These are phyloP conservation scores for Antrozous pallidus DNA, from an alignment of 2,797 vertebrate species.

Conservation along the genomic window DNA sequence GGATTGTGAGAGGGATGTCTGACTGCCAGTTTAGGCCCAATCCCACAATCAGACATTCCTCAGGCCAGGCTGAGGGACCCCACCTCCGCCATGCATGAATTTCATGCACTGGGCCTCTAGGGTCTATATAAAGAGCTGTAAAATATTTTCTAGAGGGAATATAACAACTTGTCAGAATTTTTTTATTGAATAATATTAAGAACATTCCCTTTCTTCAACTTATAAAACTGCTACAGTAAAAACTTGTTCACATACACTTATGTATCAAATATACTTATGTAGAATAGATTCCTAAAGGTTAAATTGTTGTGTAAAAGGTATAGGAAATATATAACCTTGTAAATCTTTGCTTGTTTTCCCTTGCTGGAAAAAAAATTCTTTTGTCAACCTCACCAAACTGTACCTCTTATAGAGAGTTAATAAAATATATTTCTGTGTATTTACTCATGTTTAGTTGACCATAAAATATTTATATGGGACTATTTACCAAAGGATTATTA, in stretches of 20 bases:
- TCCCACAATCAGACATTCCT: too few species aligned
- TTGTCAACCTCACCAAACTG: not conserved
- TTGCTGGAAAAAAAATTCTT: not conserved
- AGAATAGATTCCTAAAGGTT: not conserved
- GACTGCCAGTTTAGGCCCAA: too few species aligned
- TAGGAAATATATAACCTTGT: not conserved
- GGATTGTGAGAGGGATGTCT: too few species aligned
- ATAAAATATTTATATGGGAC: not conserved
- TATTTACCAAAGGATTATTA: not conserved
- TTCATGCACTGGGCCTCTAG: too few species aligned
- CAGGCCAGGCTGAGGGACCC: too few species aligned
- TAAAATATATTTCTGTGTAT: not conserved
- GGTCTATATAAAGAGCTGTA: not conserved
- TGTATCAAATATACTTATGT: not conserved
- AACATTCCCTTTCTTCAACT: not conserved
- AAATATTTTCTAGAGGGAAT: not conserved
- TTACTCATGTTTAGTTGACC: not conserved
- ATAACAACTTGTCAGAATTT: not conserved
- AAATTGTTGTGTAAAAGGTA: not conserved
- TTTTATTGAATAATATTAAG: not conserved
- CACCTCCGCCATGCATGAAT: too few species aligned
- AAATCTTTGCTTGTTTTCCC: not conserved
- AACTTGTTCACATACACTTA: not conserved
- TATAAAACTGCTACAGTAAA: not conserved
- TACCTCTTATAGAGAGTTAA: not conserved